These are phyloP conservation scores for Phycodurus eques DNA, from an alignment of 2,113 vertebrate species.

Conservation along the genomic window DNA sequence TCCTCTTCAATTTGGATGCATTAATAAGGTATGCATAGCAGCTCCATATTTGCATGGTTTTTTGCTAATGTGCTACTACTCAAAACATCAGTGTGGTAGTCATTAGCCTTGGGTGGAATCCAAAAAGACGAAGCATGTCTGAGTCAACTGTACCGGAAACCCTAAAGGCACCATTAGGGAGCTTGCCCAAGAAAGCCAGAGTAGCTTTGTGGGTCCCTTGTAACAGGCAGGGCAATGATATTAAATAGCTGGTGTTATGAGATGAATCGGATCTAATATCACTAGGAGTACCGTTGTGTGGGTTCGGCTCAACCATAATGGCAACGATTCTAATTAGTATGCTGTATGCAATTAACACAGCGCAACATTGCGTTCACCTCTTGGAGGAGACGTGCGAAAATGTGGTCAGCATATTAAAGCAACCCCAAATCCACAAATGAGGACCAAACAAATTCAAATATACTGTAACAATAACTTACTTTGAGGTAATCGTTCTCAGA, in stretches of 20 bases:
- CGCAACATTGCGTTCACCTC: not conserved
- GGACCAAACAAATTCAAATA: not conserved
- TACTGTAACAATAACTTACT: slow-evolving; percentile 70
- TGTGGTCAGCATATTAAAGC: no score
- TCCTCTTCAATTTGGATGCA: not conserved
- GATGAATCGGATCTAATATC: not conserved
- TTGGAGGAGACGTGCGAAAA: not conserved
- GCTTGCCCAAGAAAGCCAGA: not conserved
- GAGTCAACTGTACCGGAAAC: not conserved
- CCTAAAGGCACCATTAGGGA: not conserved
- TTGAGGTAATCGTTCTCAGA: slow-evolving; percentile 98
- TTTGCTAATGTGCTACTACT: slow-evolving; percentile 18
- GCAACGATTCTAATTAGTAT: not conserved
- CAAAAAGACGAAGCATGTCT: slow-evolving; percentile 20
- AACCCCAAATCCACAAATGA: not conserved
- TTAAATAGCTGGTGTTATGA: not conserved
- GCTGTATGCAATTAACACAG: not conserved
- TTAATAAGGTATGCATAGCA: not conserved
- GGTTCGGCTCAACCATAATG: not conserved
- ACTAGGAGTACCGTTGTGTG: not conserved
- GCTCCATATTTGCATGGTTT: not conserved
- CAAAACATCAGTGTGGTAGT: slow-evolving; percentile 21
- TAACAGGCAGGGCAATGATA: not conserved
- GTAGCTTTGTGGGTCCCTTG: not conserved
- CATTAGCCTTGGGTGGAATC: slow-evolving; percentile 22